Evolutionary conservation across 2,888 invertebrate species (phyloP), one percentile per base, ranked within the genome.

Genomic region (Heliconius cydno): DNA sequence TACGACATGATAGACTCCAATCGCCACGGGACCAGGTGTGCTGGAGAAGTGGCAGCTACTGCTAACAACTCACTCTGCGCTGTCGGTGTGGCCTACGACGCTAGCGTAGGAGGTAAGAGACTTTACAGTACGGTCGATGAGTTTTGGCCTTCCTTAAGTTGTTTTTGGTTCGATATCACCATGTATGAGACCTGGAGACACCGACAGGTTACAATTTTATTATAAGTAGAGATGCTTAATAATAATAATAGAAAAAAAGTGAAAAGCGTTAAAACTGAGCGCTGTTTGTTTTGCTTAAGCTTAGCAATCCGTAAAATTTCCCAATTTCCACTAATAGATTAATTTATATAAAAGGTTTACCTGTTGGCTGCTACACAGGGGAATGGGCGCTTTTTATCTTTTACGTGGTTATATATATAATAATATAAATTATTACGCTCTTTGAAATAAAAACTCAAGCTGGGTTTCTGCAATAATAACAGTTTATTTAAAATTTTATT

Each of bases 1-100:
- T 99, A 99, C 91, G 99, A 99, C 92, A 97, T 98, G 96, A 97
- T 98, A 78, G 99, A 99, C 94, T 99, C 99, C 80, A 99, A 99
- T 94, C 96, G 98, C 34, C 98, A 98, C 90, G 98, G 98, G 4
- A 99, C 99, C 9, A 95, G 99, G 79, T 99, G 99, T 92, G 99
- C 99, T 2, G 99, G 99, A 0, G 99, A 99, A 92, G 99, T 99
- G 13, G 99, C 99, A 0, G 99, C 99, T 4, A 97, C 98, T 46
- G 99, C 98, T 77, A 99, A 99, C 93, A 99, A 99, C 94, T 97
- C 98, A 46, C 96, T 99, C 60, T 99, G 99, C 91, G 98, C 98
- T 68, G 98, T 99, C 12, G 99, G 99, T 30, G 98, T 99, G 67
- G 99, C 99, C 0, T 99, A 97, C 89, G 98, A 98, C 76, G 99